These are phyloP conservation scores for Paelopatides confundens DNA, from an alignment of 53 echinoderm and acorn worm species.

Conservation along the genomic window DNA sequence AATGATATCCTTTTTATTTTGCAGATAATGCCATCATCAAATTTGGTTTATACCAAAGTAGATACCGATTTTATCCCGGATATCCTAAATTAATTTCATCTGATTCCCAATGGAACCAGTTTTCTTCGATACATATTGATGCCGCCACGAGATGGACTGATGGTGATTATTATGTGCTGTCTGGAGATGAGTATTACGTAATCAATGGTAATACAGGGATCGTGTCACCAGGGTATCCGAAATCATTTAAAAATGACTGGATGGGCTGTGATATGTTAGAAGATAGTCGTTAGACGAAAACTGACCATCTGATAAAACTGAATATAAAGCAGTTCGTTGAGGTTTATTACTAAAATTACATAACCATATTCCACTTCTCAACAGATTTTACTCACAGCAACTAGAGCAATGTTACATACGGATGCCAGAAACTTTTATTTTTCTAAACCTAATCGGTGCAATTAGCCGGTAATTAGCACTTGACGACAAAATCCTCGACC, in stretches of 20 bases:
- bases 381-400: too few species aligned
- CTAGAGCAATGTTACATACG: too few species aligned
- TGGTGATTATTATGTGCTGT: background rate
- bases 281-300: background rate
- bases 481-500: too few species aligned
- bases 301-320: too few species aligned
- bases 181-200: background rate
- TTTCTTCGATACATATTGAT: background rate
- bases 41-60: background rate
- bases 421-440: too few species aligned
- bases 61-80: background rate
- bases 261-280: constrained; percentile 22
- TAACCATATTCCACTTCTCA: too few species aligned
- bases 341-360: too few species aligned
- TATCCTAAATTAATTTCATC: background rate
- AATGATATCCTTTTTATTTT: background rate
- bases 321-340: too few species aligned
- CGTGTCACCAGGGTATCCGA: background rate
- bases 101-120: background rate
- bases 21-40: background rate
- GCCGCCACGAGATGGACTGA: background rate
- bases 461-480: too few species aligned
- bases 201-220: background rate
- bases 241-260: background rate
- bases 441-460: too few species aligned